A percentile compares a stretch with the other conserved stretches of the same genome.
These are phyloP conservation scores for Rotaria sp. DNA, from an alignment of 2,888 invertebrate species.

Conservation along the genomic window DNA sequence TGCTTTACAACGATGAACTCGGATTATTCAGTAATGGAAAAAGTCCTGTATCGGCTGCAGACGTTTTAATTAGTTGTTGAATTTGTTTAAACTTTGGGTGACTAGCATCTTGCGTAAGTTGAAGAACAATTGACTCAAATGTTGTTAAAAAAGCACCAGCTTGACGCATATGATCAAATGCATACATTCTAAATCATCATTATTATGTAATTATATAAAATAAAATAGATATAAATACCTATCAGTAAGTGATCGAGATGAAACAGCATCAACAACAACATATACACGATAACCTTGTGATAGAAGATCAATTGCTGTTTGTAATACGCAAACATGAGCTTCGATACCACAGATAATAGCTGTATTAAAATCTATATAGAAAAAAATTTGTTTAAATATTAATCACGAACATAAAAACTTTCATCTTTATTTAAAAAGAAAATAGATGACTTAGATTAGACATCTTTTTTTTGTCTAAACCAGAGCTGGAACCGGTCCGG, in stretches of 20 bases:
- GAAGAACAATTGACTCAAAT: slow-evolving; percentile 36
- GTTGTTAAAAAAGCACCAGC: slow-evolving; percentile 39
- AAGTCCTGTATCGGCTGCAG: slow-evolving; percentile 35
- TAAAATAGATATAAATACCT: slow-evolving; percentile 57
- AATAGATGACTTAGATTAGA: too few relatives aligned
- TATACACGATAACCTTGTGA: slow-evolving; percentile 64
- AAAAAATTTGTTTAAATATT: too few relatives aligned
- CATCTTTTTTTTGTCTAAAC: too few relatives aligned
- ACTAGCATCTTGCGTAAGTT: slow-evolving; percentile 33
- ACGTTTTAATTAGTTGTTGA: slow-evolving; percentile 35
- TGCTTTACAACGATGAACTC: not conserved
- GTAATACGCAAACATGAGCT: slow-evolving; percentile 72
- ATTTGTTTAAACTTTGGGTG: slow-evolving; percentile 40
- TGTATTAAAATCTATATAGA: slow-evolving; percentile 47
- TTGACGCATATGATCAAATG: slow-evolving; percentile 37
- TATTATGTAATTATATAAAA: not conserved
- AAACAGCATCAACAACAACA: slow-evolving; percentile 70
- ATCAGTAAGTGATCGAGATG: slow-evolving; percentile 66
- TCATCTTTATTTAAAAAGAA: too few relatives aligned
- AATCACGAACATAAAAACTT: too few relatives aligned
- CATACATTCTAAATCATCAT: slow-evolving; percentile 35
- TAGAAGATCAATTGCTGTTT: slow-evolving; percentile 69
- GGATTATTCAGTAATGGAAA: not conserved
- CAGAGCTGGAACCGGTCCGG: too few relatives aligned
- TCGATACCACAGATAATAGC: slow-evolving; percentile 58